Evolutionary conservation across 2,113 vertebrate species (phyloP), one percentile per base, ranked within the genome.

Genomic region (Peucedramus taeniatus): DNA sequence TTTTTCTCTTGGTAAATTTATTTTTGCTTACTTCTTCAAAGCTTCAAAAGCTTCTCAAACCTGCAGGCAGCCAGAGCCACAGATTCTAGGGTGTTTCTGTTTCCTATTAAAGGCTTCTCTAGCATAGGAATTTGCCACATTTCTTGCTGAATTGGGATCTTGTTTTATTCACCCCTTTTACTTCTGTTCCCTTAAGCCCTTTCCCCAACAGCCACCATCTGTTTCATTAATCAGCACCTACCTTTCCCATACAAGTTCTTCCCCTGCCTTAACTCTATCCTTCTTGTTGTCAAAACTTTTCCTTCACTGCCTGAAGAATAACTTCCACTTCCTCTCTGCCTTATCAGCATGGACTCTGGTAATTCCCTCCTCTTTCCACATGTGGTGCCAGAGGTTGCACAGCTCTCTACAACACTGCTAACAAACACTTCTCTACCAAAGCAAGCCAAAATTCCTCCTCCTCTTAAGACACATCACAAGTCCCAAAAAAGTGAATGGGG

Each of bases 261-360:
- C 81, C 68, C 40, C 53, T 71, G 59, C 70, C 65, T 93, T 80
- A 92, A 91, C 80, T 88, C 89, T 33, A 15, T 71, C 79, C 49
- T 87, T 65, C 78, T 93, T 4, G 4, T 56, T 93, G 86, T 91
- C 93, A 56, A 90, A 91, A 44, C 75, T 93, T 87, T 96, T 97
- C 88, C 93, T 92, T 78, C 49, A 22, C 63, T 80, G 66, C 39
- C 86, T 93, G 59, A 97, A 89, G 88, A 93, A 85, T 44, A 95
- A 93, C 94, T 97, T 96, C 95, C 90, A 60, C 93, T 95, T 97
- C 94, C 92, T 94, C 89, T 85, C 78, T 26, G 83, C 47, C 79
- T 93, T 93, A 96, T 91, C 91, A 4, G 15, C 83, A 27, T 1
- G 15, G 76, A 40, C 80, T 68, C 68, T 56, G 57, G 33, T 40